A percentile compares a stretch with the other conserved stretches of the same genome.
Conservation (phyloP, 2,797 vertebrate species). For the Acestrorhynchus altus region DNA sequence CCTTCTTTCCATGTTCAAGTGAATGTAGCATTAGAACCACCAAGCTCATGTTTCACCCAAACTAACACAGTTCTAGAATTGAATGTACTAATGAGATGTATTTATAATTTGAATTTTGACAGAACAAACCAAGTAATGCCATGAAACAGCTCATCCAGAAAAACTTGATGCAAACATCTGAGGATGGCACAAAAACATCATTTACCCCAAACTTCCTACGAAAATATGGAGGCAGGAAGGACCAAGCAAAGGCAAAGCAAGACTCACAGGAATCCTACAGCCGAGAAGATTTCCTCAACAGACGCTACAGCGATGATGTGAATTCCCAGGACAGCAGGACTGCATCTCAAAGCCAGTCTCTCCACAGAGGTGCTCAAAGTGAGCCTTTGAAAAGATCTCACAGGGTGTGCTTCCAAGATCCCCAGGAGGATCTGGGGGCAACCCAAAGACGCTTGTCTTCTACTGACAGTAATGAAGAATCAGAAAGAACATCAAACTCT, state of each 20-base stretch:
- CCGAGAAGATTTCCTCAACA: slow-evolving; percentile 66
- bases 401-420: slow-evolving; percentile 82
- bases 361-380: slow-evolving; percentile 80
- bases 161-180: slow-evolving; percentile 66
- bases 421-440: slow-evolving; percentile 71
- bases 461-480: slow-evolving; percentile 1
- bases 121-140: slow-evolving; percentile 75
- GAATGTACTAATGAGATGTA: background rate
- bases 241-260: slow-evolving; percentile 78
- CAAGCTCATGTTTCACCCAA: too few species aligned
- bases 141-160: slow-evolving; percentile 78
- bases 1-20: background rate
- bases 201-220: slow-evolving; percentile 82
- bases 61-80: background rate
- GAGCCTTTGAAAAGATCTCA: slow-evolving; percentile 83
- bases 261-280: slow-evolving; percentile 77
- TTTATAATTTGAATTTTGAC: slow-evolving; percentile 12
- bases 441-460: slow-evolving; percentile 81
- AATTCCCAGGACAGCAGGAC: slow-evolving; percentile 84
- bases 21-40: background rate
- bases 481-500: background rate
- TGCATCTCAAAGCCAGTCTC: slow-evolving; percentile 65
- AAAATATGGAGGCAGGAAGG: slow-evolving; percentile 81
- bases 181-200: slow-evolving; percentile 52
- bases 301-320: slow-evolving; percentile 53